Evolutionary conservation across 2,888 invertebrate species (phyloP).

Genomic region (Apocheima hispidaria): DNA sequence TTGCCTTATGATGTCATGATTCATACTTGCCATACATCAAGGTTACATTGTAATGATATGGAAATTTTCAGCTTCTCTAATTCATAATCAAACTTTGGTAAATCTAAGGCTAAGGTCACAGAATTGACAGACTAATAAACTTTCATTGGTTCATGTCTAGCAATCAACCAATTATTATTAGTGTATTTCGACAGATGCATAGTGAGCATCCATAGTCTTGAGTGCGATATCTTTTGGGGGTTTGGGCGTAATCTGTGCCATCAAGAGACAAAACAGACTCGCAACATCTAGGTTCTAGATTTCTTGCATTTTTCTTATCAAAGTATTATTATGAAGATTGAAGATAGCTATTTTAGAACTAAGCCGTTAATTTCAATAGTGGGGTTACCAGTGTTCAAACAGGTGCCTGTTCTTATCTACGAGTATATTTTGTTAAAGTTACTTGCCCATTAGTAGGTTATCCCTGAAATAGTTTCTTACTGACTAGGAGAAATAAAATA

Average conservation of each 20-base stretch:
- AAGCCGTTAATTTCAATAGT: neutral
- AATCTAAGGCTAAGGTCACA: neutral
- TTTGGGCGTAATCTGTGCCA: too few species aligned
- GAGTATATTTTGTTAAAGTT: neutral
- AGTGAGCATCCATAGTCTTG: too few species aligned
- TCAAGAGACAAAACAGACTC: too few species aligned
- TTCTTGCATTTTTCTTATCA: neutral
- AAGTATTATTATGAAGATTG: neutral
- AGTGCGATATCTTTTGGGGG: too few species aligned
- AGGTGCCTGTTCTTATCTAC: conserved; percentile 2
- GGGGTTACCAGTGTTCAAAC: neutral
- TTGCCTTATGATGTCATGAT: conserved; percentile 51
- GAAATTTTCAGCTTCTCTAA: conserved; percentile 23
- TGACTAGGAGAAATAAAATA: neutral
- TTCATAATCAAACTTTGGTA: neutral
- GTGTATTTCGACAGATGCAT: too few species aligned
- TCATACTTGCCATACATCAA: conserved; percentile 45
- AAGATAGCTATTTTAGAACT: neutral
- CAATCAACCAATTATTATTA: too few species aligned
- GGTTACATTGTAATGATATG: conserved; percentile 43
- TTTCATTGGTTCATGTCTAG: too few species aligned
- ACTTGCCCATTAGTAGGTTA: conserved; percentile 14
- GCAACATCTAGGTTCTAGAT: too few species aligned
- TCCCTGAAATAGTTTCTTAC: conserved; percentile 8
- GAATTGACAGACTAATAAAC: too few species aligned